phyloP scores from a whole-genome alignment of 2,888 invertebrate species.

The Mythimna loreyi region DNA sequence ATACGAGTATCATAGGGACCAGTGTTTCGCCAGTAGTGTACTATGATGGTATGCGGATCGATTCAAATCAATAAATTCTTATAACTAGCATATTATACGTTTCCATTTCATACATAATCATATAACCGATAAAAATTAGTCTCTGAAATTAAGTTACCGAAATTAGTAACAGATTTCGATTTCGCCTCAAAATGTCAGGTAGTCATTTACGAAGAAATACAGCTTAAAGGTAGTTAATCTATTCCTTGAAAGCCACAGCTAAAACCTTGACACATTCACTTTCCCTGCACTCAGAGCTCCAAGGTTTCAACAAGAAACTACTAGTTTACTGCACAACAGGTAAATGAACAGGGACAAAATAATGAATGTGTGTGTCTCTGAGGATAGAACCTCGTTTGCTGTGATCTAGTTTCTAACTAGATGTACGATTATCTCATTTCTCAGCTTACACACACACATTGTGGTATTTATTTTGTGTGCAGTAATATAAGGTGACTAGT shows the following conservation, averaged over 20 bases:
- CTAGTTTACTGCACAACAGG: background rate
- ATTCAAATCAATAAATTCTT: no score
- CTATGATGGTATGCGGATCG: no score
- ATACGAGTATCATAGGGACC: no score
- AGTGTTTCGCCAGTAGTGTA: no score
- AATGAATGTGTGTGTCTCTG: background rate
- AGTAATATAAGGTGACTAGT: no score
- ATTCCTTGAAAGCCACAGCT: conserved; percentile 12
- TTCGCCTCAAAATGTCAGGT: background rate
- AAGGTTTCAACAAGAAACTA: conserved; percentile 24
- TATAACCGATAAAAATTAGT: background rate
- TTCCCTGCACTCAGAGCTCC: conserved; percentile 1
- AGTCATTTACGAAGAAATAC: background rate
- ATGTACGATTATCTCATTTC: background rate
- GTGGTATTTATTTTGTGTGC: no score
- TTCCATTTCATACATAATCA: no score
- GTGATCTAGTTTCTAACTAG: conserved; percentile 21
- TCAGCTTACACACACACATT: no score
- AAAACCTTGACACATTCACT: conserved; percentile 37
- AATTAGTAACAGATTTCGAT: background rate
- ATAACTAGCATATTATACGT: no score
- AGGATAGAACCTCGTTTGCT: background rate
- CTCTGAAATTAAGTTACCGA: background rate
- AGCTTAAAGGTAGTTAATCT: background rate
- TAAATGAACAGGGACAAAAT: background rate